These are phyloP conservation scores for Athalia rosae DNA, from an alignment of 2,888 invertebrate genomes.

Conservation along the genomic window DNA sequence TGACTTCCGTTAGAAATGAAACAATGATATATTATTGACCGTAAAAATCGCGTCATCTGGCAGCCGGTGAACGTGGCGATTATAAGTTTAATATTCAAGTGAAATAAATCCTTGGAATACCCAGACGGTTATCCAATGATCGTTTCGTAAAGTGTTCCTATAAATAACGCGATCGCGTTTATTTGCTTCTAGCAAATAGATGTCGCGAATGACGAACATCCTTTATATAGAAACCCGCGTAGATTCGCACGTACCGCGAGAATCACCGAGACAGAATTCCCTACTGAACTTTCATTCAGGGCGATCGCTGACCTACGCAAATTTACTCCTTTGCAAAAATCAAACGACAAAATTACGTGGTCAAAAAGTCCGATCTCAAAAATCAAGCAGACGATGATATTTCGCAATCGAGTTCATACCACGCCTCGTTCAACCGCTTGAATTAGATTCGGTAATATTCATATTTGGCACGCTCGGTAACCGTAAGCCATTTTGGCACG, in stretches of 20 bases:
- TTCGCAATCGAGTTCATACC: background rate
- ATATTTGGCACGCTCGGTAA: constrained; percentile 23
- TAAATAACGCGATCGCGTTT: constrained; percentile 33
- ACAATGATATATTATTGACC: too few species aligned
- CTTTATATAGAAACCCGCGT: too few species aligned
- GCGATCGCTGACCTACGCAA: too few species aligned
- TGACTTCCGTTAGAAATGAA: too few species aligned
- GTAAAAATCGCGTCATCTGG: background rate
- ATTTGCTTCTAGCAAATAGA: constrained; percentile 7
- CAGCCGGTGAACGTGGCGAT: constrained; percentile 1
- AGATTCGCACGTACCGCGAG: too few species aligned
- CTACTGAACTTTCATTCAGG: too few species aligned
- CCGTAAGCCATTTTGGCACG: constrained; percentile 38
- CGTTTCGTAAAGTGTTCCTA: constrained; percentile 39
- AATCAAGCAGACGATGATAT: background rate
- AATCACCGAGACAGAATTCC: too few species aligned
- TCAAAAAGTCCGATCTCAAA: background rate
- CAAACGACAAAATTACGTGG: background rate
- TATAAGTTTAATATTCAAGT: constrained; percentile 27
- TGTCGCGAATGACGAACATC: background rate
- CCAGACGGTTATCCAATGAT: constrained; percentile 46
- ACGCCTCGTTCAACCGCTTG: background rate
- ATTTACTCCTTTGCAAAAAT: background rate
- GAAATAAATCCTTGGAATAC: constrained; percentile 45
- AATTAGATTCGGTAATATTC: constrained; percentile 36